phyloP scores from a whole-genome alignment of 2,113 vertebrate genomes.

The Zootoca vivipara region DNA sequence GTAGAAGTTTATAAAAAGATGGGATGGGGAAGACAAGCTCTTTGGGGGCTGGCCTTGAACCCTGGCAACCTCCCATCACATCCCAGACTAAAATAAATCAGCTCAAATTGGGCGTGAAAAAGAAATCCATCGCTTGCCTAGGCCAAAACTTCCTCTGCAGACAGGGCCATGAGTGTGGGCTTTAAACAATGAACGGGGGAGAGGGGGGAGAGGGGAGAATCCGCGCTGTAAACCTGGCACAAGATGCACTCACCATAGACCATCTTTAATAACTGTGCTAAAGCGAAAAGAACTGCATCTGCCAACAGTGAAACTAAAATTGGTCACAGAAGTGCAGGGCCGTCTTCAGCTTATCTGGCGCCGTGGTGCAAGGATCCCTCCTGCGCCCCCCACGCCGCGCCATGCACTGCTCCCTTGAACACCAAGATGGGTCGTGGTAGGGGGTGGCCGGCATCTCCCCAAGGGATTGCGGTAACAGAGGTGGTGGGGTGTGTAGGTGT shows the following conservation, averaged over 20 bases:
- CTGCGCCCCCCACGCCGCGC: no score
- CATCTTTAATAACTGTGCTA: not conserved
- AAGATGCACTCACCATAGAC: not conserved
- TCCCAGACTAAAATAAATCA: conserved; percentile 16
- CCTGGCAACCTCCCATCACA: not conserved
- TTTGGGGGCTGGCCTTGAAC: not conserved
- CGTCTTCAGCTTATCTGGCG: no score
- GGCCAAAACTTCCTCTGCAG: not conserved
- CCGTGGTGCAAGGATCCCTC: no score
- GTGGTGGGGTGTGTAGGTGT: no score
- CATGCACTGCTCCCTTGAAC: no score
- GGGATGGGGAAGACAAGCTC: not conserved
- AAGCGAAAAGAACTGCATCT: not conserved
- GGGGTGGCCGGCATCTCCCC: no score
- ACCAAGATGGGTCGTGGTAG: no score
- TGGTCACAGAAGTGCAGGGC: not conserved
- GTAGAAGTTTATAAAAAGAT: conserved; percentile 1
- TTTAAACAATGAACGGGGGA: not conserved
- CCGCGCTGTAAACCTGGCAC: not conserved
- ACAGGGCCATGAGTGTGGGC: not conserved
- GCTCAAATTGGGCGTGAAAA: conserved; percentile 8
- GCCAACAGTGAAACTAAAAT: not conserved
- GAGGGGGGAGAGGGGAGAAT: not conserved
- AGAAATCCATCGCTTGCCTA: not conserved
- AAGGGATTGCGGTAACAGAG: no score